Percentiles rank a stretch among this genome's conserved stretches.
phyloP scores from a whole-genome alignment of 2,113 vertebrate species.

The Sula dactylatra region DNA sequence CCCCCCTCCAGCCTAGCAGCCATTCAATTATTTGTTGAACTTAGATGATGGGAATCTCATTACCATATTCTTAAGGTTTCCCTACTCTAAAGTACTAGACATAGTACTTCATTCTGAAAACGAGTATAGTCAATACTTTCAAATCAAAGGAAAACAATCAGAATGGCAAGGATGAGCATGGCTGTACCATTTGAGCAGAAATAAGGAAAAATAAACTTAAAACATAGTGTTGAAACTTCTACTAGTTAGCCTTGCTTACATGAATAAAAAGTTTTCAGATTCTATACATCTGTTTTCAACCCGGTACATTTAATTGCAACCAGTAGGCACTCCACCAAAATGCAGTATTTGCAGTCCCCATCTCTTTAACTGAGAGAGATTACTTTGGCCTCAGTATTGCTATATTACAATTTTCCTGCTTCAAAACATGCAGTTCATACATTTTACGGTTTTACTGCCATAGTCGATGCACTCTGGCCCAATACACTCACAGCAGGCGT shows the following conservation, averaged over 20 bases:
- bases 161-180: not conserved
- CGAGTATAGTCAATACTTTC: not conserved
- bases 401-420: not conserved
- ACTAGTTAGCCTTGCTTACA: not conserved
- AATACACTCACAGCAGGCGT: constrained; percentile 97
- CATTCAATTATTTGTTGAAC: not conserved
- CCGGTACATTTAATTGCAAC: not conserved
- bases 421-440: constrained; percentile 98
- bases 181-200: not conserved
- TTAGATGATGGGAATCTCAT: not conserved
- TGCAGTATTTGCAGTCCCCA: not conserved
- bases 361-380: not conserved
- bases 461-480: constrained; percentile 97
- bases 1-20: not conserved
- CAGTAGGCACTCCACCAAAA: constrained; percentile 28
- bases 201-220: not conserved
- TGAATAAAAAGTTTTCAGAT: not conserved
- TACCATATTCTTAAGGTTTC: not conserved
- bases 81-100: constrained; percentile 14
- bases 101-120: not conserved
- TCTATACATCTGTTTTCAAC: constrained; percentile 44
- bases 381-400: constrained; percentile 39
- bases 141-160: constrained; percentile 29
- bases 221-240: constrained; percentile 7
- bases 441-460: constrained; percentile 95